Evolutionary conservation across 2,888 invertebrate genomes (phyloP).

Genomic region (Cephus runcator): DNA sequence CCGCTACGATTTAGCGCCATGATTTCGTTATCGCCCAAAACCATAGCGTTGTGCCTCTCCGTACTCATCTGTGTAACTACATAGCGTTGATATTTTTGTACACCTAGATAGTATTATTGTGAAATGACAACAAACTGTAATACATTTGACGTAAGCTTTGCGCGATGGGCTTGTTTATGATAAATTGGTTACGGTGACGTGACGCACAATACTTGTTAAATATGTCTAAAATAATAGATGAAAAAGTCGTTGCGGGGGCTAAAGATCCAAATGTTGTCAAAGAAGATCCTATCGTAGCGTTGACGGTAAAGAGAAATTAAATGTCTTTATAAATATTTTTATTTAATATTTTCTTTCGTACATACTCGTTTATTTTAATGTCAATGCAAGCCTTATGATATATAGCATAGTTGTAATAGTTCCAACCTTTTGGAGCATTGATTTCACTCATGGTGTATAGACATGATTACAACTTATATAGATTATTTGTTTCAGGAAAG

Average conservation of each 20-base stretch:
- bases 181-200: not conserved
- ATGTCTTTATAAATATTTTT: slow-evolving; percentile 12
- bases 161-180: not conserved
- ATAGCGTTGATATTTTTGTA: not conserved
- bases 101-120: not conserved
- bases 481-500: slow-evolving; percentile 69
- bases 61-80: not conserved
- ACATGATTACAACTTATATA: slow-evolving; percentile 9
- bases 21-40: no score
- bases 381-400: not conserved
- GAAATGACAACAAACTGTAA: not conserved
- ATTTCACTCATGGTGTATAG: not conserved
- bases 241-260: slow-evolving; percentile 62
- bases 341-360: not conserved
- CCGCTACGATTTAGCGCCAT: no score
- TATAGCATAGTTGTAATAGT: not conserved
- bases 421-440: not conserved
- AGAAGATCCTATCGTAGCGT: slow-evolving; percentile 61
- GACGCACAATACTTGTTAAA: not conserved
- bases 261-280: slow-evolving; percentile 54
- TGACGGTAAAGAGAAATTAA: slow-evolving; percentile 48
- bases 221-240: slow-evolving; percentile 62
- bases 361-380: not conserved
- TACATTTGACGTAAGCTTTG: not conserved
- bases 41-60: no score